A percentile compares a stretch with the other conserved stretches of the same genome.
Evolutionary conservation across 2,888 invertebrate genomes (phyloP).

Genomic region (Mesochorus sp.): DNA sequence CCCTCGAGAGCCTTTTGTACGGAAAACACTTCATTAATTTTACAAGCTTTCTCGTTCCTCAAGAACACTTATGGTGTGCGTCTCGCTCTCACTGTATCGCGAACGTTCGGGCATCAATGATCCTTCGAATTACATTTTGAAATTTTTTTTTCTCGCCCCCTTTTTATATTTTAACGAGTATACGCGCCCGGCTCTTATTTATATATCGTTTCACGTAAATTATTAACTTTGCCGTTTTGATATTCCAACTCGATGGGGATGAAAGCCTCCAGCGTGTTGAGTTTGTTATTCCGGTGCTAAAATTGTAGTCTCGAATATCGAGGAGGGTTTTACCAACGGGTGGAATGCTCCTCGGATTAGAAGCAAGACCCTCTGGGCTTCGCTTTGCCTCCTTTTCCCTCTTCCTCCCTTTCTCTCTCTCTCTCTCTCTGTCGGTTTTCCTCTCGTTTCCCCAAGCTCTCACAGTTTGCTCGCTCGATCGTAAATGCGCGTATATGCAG

Average conservation of each 20-base stretch:
- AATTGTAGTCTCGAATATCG: neutral
- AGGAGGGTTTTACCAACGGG: neutral
- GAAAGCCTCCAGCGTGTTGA: neutral
- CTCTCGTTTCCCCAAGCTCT: slow-evolving; percentile 15
- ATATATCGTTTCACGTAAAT: neutral
- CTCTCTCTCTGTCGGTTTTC: slow-evolving; percentile 1
- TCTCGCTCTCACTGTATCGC: neutral
- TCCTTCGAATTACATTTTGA: too few species aligned
- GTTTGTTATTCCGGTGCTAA: neutral
- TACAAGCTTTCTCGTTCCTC: slow-evolving; percentile 27
- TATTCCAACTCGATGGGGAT: neutral
- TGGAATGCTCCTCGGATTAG: slow-evolving; percentile 14
- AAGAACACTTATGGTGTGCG: neutral
- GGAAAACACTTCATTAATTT: slow-evolving; percentile 45
- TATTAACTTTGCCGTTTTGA: neutral
- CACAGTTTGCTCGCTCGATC: slow-evolving; percentile 30
- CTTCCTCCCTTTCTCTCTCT: neutral
- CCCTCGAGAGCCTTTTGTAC: neutral
- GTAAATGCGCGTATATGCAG: slow-evolving; percentile 34
- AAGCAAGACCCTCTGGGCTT: slow-evolving; percentile 18
- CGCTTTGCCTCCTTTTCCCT: neutral
- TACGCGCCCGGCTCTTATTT: too few species aligned
- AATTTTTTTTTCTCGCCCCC: too few species aligned
- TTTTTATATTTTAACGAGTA: too few species aligned
- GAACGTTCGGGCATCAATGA: too few species aligned